Conservation (phyloP, 2,113 vertebrate species). For the Sterrhoptilus dennistouni region DNA sequence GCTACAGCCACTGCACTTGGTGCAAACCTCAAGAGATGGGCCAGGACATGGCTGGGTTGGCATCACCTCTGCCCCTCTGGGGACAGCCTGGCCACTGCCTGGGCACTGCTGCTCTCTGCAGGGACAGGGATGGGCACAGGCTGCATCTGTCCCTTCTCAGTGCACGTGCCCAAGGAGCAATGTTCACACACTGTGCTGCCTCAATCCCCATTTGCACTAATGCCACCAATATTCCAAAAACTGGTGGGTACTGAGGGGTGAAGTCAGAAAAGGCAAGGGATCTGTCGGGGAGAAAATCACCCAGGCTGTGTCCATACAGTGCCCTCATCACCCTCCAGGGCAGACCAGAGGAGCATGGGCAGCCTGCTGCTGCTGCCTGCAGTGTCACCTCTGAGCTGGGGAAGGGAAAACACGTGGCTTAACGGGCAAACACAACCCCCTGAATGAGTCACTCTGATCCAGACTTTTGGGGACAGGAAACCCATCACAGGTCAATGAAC, state of each 20-base stretch:
- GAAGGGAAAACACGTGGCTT: background rate
- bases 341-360: background rate
- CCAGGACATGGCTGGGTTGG: background rate
- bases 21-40: background rate
- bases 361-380: background rate
- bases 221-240: background rate
- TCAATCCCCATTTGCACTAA: fast-evolving
- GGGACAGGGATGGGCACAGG: background rate
- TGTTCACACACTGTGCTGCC: fast-evolving
- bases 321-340: fast-evolving
- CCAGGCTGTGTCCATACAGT: background rate
- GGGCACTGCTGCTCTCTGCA: background rate
- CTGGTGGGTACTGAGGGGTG: fast-evolving
- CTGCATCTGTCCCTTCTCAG: background rate
- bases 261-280: background rate
- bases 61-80: background rate
- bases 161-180: background rate
- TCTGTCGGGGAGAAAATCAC: background rate
- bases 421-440: background rate
- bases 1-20: background rate
- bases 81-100: background rate
- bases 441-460: fast-evolving
- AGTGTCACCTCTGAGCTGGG: background rate
- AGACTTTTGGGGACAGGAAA: background rate
- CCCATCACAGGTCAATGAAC: background rate